These are phyloP conservation scores for Alligator sinensis DNA, from an alignment of 2,113 vertebrate species.

Conservation along the genomic window DNA sequence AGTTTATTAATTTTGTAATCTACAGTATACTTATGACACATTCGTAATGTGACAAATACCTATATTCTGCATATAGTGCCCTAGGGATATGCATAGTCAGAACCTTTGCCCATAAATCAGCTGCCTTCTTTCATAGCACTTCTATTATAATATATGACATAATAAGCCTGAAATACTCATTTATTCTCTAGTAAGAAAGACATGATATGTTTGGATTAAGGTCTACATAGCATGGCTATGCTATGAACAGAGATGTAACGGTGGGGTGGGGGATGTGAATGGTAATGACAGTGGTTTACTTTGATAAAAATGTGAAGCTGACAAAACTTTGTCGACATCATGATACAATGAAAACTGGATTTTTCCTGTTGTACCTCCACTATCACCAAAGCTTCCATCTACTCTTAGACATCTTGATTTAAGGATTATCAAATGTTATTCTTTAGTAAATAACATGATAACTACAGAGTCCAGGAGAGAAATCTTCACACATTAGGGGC, in stretches of 20 bases:
- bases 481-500: neutral
- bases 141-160: neutral
- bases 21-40: neutral
- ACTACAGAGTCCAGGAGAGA: neutral
- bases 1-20: constrained; percentile 12
- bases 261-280: neutral
- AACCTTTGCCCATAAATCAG: neutral
- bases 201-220: neutral
- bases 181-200: constrained; percentile 11
- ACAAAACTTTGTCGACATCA: neutral
- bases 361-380: neutral
- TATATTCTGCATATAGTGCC: neutral
- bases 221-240: neutral
- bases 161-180: neutral
- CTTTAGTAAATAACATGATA: neutral
- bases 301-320: neutral
- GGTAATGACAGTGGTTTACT: neutral
- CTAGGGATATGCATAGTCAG: neutral
- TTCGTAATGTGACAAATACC: neutral
- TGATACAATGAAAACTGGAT: neutral
- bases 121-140: neutral
- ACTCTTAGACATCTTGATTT: neutral
- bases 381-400: neutral
- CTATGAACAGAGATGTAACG: neutral
- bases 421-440: neutral